phyloP scores from a whole-genome alignment of 2,113 vertebrate species.

The Tupaia tana region DNA sequence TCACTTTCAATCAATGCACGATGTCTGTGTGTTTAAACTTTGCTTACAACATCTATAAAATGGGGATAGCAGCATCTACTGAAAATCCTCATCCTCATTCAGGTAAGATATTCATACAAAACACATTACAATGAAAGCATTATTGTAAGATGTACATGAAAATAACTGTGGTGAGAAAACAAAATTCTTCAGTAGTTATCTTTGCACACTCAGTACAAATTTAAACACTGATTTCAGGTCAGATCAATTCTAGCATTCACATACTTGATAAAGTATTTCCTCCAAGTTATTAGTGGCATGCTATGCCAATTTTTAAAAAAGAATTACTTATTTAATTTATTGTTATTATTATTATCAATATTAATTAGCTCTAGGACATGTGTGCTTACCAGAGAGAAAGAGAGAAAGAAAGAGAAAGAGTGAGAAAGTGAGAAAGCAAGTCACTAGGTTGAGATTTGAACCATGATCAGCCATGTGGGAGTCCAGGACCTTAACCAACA shows the following conservation, averaged over 20 bases:
- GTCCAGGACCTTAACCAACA: no score
- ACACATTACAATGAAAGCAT: background rate
- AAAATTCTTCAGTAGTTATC: background rate
- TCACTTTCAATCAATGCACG: background rate
- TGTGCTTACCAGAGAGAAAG: no score
- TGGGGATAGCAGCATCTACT: background rate
- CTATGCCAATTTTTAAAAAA: background rate
- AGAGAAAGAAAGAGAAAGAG: no score
- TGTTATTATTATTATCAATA: no score
- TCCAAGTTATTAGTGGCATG: background rate
- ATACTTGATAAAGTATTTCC: background rate
- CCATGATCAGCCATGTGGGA: no score
- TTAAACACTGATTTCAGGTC: background rate
- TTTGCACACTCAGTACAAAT: background rate
- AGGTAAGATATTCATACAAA: background rate
- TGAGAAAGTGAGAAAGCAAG: no score
- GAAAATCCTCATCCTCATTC: background rate
- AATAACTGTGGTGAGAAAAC: background rate
- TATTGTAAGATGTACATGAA: background rate
- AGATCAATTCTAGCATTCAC: background rate
- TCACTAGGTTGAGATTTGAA: no score
- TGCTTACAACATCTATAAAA: background rate
- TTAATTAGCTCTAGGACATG: no score
- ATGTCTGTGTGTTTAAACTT: background rate
- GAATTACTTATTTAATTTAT: no score